Percentiles rank a stretch among this genome's conserved stretches.
Conservation (phyloP, 2,797 vertebrate genomes). For the Melanotaenia nigrans region DNA sequence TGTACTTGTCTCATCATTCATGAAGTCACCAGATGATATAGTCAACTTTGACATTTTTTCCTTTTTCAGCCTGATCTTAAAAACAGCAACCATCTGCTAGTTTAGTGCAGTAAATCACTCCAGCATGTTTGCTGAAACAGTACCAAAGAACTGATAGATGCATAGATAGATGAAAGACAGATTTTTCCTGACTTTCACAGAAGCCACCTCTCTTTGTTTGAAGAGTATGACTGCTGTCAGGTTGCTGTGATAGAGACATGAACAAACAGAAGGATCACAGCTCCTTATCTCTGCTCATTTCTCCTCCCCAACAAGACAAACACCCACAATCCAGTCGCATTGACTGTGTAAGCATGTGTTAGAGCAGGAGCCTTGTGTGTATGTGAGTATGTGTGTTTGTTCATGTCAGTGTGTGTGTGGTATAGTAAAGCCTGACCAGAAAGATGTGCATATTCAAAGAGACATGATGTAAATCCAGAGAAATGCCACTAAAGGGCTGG, state of each 20-base stretch:
- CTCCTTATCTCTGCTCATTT: conserved; percentile 66
- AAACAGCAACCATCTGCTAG: neutral
- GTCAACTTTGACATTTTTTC: accelerated
- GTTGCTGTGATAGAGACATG: conserved; percentile 63
- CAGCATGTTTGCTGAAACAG: conserved; percentile 1
- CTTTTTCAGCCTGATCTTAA: neutral
- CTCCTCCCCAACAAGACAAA: conserved; percentile 70
- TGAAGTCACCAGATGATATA: neutral
- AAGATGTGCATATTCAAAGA: conserved; percentile 25
- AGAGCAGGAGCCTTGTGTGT: neutral
- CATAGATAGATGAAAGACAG: conserved; percentile 18
- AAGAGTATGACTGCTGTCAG: conserved; percentile 61
- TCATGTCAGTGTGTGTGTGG: conserved; percentile 9
- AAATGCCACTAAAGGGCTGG: conserved; percentile 6
- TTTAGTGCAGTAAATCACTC: neutral
- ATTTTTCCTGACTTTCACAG: conserved; percentile 40
- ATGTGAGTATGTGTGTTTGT: conserved; percentile 9
- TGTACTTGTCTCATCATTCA: neutral
- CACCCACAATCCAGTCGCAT: conserved; percentile 60
- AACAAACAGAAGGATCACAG: conserved; percentile 70
- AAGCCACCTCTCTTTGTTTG: conserved; percentile 67
- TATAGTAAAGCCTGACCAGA: conserved; percentile 45
- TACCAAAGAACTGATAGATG: neutral
- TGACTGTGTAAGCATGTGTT: conserved; percentile 43
- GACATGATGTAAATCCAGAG: conserved; percentile 42